Percentiles rank a stretch among this genome's conserved stretches.
Evolutionary conservation across 2,797 vertebrate genomes (phyloP).

Genomic region (Peromyscus attwateri): DNA sequence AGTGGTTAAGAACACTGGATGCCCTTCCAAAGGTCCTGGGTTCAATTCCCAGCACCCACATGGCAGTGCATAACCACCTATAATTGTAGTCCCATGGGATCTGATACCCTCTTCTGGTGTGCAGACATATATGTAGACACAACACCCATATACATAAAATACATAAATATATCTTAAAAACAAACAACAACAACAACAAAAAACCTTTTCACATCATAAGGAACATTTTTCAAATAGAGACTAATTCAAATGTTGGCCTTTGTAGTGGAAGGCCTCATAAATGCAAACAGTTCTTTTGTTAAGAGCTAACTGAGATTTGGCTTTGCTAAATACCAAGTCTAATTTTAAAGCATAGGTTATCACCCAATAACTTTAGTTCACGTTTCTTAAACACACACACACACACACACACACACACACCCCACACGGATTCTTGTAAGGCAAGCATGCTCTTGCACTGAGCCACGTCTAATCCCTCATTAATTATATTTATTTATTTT

Average conservation of each 20-base stretch:
- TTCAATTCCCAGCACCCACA: background rate
- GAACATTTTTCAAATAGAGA: background rate
- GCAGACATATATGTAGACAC: background rate
- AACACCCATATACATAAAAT: background rate
- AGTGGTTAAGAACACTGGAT: background rate
- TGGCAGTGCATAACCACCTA: background rate
- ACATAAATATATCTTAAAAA: background rate
- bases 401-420: background rate
- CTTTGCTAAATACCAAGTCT: conserved; percentile 44
- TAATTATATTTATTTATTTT: background rate
- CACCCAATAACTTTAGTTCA: background rate
- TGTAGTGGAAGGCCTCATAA: background rate
- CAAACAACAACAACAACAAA: no score
- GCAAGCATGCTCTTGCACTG: background rate
- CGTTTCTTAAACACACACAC: background rate
- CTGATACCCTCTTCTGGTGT: background rate
- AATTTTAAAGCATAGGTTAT: conserved; percentile 46
- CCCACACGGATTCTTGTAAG: background rate
- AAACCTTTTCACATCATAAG: background rate
- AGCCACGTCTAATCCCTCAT: background rate
- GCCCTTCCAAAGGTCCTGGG: background rate
- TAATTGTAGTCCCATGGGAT: background rate
- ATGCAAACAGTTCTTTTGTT: conserved; percentile 2
- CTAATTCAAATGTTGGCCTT: background rate
- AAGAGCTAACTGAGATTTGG: conserved; percentile 14